Percentiles rank a stretch among this genome's conserved stretches.
Conservation (phyloP, 2,113 vertebrate genomes). For the Alectura lathami region DNA sequence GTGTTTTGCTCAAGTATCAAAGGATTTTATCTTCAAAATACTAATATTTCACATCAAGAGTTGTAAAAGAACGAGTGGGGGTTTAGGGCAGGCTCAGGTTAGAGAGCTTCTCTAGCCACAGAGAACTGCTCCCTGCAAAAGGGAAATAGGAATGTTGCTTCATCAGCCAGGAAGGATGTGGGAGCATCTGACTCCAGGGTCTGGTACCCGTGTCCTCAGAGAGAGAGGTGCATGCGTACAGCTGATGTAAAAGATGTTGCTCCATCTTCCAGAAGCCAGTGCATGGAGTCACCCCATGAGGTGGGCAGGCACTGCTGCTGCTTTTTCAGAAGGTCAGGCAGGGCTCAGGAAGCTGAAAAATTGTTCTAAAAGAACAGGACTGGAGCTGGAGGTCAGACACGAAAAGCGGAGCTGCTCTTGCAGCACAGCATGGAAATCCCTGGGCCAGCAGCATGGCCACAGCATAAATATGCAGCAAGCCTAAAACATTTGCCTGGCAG, state of each 20-base stretch:
- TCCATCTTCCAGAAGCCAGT: rapidly evolving
- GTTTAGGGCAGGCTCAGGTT: not conserved
- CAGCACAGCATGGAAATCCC: not conserved
- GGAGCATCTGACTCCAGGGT: rapidly evolving
- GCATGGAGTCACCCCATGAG: rapidly evolving
- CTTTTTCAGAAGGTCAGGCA: not conserved
- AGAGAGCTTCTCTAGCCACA: rapidly evolving
- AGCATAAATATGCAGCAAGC: rapidly evolving
- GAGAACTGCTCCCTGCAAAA: not conserved
- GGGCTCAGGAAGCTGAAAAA: not conserved
- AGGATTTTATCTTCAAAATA: not conserved
- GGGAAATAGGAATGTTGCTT: rapidly evolving
- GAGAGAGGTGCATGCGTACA: not conserved
- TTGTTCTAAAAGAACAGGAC: not conserved
- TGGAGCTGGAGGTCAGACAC: not conserved
- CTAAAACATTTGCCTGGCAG: not conserved
- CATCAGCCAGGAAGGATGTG: not conserved
- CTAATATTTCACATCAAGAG: not conserved
- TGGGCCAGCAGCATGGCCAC: rapidly evolving
- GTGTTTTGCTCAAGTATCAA: not conserved
- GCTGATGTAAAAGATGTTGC: not conserved
- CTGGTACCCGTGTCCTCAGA: rapidly evolving
- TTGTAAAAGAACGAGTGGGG: not conserved
- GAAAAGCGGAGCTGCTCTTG: not conserved
- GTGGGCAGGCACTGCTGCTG: not conserved